Evolutionary conservation across 2,888 invertebrate genomes (phyloP).

Genomic region (Halocaridina rubra): DNA sequence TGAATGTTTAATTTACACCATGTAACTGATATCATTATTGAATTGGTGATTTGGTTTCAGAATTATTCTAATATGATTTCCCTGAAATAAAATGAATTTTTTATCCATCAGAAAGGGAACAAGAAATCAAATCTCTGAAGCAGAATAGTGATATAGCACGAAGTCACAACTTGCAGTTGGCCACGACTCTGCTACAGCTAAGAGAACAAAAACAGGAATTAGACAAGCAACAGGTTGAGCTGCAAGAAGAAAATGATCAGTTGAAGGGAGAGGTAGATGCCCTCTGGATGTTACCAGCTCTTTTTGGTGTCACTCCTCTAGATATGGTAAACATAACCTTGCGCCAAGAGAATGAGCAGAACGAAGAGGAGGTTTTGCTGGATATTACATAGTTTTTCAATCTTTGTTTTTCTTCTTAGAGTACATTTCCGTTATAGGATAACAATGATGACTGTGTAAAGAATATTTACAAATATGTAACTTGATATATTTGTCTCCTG

Average conservation of each 20-base stretch:
- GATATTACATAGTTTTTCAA: background rate
- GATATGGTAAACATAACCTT: conserved; percentile 44
- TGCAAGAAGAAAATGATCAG: conserved; percentile 21
- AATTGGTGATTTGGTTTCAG: no score
- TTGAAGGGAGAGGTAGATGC: conserved; percentile 28
- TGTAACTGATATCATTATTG: no score
- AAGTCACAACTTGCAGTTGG: conserved; percentile 11
- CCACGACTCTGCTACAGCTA: conserved; percentile 11
- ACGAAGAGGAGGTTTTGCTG: background rate
- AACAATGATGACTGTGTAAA: no score
- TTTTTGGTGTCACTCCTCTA: conserved; percentile 52
- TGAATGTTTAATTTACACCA: no score
- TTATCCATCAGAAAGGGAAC: conserved; percentile 26
- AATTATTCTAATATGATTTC: no score
- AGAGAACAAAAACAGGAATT: conserved; percentile 2
- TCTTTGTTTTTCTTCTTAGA: no score
- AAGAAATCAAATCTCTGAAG: conserved; percentile 34
- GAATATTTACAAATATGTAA: no score
- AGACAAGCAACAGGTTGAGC: background rate
- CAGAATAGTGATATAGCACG: conserved; percentile 28
- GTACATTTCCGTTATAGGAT: no score
- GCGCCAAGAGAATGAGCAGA: conserved; percentile 14
- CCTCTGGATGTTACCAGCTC: conserved; percentile 44
- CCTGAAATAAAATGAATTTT: no score
- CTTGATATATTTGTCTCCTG: no score